These are phyloP conservation scores for Lepilemur septentrionalis DNA, from an alignment of 2,797 vertebrate genomes.

Conservation along the genomic window DNA sequence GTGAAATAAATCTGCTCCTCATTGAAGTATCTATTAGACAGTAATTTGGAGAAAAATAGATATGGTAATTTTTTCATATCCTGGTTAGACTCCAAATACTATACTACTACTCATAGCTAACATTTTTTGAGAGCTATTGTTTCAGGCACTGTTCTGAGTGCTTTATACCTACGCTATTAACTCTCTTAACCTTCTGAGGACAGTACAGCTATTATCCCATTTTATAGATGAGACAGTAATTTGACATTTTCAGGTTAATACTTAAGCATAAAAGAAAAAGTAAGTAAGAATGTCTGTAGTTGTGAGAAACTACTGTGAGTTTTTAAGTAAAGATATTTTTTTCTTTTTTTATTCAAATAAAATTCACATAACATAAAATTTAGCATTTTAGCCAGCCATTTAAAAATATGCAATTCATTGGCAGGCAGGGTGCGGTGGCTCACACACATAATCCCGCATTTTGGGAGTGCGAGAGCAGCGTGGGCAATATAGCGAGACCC, in stretches of 20 bases:
- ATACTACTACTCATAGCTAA: background rate
- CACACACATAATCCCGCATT: too few species aligned
- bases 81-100: background rate
- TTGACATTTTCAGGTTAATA: slow-evolving; percentile 34
- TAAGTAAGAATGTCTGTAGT: background rate
- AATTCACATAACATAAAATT: background rate
- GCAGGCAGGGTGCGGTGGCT: too few species aligned
- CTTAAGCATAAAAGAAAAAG: background rate
- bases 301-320: background rate
- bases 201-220: background rate
- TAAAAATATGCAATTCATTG: background rate
- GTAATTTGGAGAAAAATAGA: slow-evolving; percentile 40
- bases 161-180: background rate
- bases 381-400: background rate
- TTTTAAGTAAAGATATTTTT: slow-evolving; percentile 29
- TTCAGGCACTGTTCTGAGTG: background rate
- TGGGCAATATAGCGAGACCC: too few species aligned
- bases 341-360: background rate
- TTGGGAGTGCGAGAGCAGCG: too few species aligned
- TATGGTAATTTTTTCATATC: background rate
- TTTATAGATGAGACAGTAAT: slow-evolving; percentile 4
- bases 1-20: slow-evolving; percentile 8
- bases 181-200: background rate
- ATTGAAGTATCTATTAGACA: background rate
- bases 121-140: background rate